phyloP scores from a whole-genome alignment of 2,888 invertebrate species.

The Chelonus formosanus region DNA sequence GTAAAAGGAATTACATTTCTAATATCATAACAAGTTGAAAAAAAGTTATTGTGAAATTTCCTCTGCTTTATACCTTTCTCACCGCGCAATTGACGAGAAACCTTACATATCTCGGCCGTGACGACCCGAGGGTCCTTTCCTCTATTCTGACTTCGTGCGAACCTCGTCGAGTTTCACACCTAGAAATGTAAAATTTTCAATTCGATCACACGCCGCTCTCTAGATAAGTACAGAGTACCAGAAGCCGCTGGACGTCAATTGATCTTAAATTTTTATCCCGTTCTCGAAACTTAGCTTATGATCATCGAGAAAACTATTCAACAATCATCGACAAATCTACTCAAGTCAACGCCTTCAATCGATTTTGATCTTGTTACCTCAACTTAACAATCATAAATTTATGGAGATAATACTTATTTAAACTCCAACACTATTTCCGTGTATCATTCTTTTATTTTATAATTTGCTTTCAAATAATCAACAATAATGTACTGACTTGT shows the following conservation, averaged over 20 bases:
- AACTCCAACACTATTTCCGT: neutral
- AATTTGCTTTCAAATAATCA: no score
- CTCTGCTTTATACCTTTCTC: neutral
- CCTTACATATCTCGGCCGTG: conserved; percentile 39
- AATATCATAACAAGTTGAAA: neutral
- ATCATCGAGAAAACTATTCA: conserved; percentile 32
- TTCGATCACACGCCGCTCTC: conserved; percentile 33
- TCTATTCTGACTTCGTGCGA: conserved; percentile 32
- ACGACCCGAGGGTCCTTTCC: conserved; percentile 40
- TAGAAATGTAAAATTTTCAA: conserved; percentile 36
- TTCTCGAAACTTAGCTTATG: conserved; percentile 21
- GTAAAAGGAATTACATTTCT: neutral
- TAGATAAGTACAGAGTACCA: conserved; percentile 35
- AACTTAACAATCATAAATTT: conserved; percentile 31
- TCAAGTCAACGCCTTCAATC: conserved; percentile 16
- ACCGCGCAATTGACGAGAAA: conserved; percentile 2
- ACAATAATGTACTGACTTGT: no score
- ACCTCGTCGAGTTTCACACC: conserved; percentile 37
- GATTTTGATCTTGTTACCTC: conserved; percentile 32
- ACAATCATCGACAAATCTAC: conserved; percentile 30
- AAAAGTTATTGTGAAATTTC: neutral
- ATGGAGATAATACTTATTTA: neutral
- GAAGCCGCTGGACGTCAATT: conserved; percentile 33
- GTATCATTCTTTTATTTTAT: no score
- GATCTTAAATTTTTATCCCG: conserved; percentile 1